Conservation (phyloP, 2,888 invertebrate genomes). For the Ctena decussata region DNA sequence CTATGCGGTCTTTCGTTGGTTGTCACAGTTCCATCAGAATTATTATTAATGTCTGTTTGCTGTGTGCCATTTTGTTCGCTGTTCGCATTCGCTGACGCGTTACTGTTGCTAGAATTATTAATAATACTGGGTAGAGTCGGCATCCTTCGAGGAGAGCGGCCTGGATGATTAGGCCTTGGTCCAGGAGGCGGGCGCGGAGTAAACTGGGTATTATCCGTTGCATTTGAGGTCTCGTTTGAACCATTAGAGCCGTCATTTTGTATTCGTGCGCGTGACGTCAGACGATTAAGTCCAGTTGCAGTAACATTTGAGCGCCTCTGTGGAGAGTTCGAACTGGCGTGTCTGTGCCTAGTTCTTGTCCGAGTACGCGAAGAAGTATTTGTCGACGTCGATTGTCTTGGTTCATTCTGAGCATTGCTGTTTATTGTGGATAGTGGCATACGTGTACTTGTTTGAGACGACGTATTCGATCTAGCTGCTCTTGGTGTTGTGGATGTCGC, state of each 20-base stretch:
- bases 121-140: constrained; percentile 72
- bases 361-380: constrained; percentile 41
- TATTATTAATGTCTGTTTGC: constrained; percentile 42
- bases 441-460: neutral
- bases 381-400: neutral
- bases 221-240: constrained; percentile 15
- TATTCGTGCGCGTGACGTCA: constrained; percentile 58
- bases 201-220: constrained; percentile 28
- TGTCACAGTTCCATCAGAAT: constrained; percentile 18
- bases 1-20: constrained; percentile 19
- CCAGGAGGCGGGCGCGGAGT: constrained; percentile 65
- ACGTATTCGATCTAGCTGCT: neutral
- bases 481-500: neutral
- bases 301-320: constrained; percentile 42
- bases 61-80: neutral
- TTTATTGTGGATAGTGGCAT: neutral
- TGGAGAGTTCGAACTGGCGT: constrained; percentile 24
- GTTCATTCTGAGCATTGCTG: neutral
- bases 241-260: constrained; percentile 38
- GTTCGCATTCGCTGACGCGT: constrained; percentile 4
- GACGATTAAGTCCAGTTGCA: constrained; percentile 47
- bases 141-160: constrained; percentile 60
- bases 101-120: constrained; percentile 41
- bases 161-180: constrained; percentile 55
- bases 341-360: constrained; percentile 37